Evolutionary conservation across 2,113 vertebrate species (phyloP).

Genomic region (Motacilla alba): DNA sequence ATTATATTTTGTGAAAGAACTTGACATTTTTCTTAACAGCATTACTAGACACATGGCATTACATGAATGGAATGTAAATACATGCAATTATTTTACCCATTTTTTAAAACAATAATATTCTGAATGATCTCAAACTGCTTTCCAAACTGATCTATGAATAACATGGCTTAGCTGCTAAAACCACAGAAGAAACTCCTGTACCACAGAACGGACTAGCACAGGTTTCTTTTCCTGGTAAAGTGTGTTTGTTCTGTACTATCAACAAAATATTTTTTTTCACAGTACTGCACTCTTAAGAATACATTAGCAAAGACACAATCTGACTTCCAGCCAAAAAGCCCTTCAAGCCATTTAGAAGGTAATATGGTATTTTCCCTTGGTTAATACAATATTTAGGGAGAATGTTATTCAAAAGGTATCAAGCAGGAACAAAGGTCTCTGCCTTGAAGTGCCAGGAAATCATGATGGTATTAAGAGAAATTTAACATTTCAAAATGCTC

Average conservation of each 20-base stretch:
- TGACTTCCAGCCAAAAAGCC: neutral
- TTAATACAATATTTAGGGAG: neutral
- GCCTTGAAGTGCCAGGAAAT: neutral
- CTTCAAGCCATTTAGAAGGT: neutral
- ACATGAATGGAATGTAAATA: neutral
- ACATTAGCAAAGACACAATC: neutral
- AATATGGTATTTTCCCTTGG: neutral
- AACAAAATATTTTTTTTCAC: neutral
- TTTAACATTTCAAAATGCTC: neutral
- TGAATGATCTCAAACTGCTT: neutral
- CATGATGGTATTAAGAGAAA: neutral
- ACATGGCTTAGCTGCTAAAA: neutral
- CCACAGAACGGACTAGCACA: neutral
- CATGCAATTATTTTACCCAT: neutral
- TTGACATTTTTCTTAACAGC: neutral
- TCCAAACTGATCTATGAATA: neutral
- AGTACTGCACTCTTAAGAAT: neutral
- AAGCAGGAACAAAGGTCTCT: neutral
- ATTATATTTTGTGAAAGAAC: neutral
- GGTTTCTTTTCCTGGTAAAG: neutral
- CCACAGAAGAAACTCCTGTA: neutral
- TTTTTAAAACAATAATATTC: neutral
- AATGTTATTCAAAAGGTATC: neutral
- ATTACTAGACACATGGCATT: neutral
- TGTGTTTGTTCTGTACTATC: neutral